A percentile compares a stretch with the other conserved stretches of the same genome.
Evolutionary conservation across 1,140 invertebrate genomes (phyloP).

Genomic region (Carposina sasakii): DNA sequence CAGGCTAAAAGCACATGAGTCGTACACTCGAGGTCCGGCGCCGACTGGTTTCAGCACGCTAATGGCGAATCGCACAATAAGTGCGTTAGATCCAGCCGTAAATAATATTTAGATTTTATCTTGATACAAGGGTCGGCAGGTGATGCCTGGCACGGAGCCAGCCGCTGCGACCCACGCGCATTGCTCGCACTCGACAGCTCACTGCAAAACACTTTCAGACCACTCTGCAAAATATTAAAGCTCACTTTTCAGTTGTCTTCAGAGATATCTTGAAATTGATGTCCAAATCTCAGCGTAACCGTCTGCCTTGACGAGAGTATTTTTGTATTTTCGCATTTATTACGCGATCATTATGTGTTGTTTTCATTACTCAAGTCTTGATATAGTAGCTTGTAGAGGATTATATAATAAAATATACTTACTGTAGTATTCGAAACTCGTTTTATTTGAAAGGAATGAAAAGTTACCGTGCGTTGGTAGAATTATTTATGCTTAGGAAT

Average conservation of each 20-base stretch:
- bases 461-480: no score
- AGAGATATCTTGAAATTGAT: conserved; percentile 41
- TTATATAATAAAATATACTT: no score
- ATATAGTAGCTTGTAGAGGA: no score
- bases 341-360: conserved; percentile 28
- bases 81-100: conserved; percentile 42
- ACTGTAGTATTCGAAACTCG: no score
- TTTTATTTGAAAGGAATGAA: conserved; percentile 11
- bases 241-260: conserved; percentile 17
- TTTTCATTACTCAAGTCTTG: conserved; percentile 20
- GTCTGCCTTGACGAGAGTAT: conserved; percentile 50
- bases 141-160: conserved; percentile 50
- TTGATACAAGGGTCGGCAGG: conserved; percentile 57
- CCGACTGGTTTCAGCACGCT: no score
- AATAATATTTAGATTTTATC: conserved; percentile 59
- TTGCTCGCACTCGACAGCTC: no score
- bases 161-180: conserved; percentile 40
- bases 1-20: no score
- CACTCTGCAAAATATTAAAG: no score
- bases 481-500: no score
- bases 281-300: conserved; percentile 52
- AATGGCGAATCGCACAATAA: no score
- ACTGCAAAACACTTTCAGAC: no score
- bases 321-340: conserved; percentile 44
- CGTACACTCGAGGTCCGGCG: no score